Conservation (phyloP, 2,888 invertebrate genomes). For the Fissipunctia ypsillon region DNA sequence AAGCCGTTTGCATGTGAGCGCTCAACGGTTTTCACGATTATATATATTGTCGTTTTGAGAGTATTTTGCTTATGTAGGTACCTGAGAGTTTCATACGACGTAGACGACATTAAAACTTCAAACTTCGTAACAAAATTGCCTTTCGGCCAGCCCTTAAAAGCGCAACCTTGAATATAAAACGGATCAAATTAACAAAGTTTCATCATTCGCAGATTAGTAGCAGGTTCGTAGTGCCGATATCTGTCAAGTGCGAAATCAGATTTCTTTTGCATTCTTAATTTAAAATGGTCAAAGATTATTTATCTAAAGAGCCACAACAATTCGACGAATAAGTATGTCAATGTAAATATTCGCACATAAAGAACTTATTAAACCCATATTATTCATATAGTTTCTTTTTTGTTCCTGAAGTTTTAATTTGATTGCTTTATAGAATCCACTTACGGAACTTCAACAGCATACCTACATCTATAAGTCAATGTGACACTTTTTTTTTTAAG, state of each 20-base stretch:
- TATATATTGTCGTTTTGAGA: too few species aligned
- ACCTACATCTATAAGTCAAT: too few species aligned
- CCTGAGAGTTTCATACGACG: too few species aligned
- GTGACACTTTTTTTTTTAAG: background rate
- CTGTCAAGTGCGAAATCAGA: background rate
- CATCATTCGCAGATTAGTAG: constrained; percentile 2
- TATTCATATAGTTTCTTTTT: background rate
- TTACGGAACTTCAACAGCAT: too few species aligned
- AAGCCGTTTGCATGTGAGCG: too few species aligned
- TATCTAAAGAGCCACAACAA: background rate
- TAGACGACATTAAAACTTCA: constrained; percentile 26
- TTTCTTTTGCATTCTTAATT: background rate
- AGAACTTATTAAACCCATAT: background rate
- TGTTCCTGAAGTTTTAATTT: background rate
- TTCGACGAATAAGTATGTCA: background rate
- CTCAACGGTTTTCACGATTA: too few species aligned
- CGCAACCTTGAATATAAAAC: constrained; percentile 22
- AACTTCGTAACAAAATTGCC: constrained; percentile 28
- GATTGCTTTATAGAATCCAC: too few species aligned
- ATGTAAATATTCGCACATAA: background rate
- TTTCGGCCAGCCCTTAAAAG: constrained; percentile 34
- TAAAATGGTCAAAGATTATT: background rate
- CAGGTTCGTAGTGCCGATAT: constrained; percentile 11
- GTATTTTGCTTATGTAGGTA: too few species aligned
- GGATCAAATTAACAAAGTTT: constrained; percentile 34